These are phyloP conservation scores for Salpingus planirostris DNA, from an alignment of 2,888 invertebrate genomes.

Conservation along the genomic window DNA sequence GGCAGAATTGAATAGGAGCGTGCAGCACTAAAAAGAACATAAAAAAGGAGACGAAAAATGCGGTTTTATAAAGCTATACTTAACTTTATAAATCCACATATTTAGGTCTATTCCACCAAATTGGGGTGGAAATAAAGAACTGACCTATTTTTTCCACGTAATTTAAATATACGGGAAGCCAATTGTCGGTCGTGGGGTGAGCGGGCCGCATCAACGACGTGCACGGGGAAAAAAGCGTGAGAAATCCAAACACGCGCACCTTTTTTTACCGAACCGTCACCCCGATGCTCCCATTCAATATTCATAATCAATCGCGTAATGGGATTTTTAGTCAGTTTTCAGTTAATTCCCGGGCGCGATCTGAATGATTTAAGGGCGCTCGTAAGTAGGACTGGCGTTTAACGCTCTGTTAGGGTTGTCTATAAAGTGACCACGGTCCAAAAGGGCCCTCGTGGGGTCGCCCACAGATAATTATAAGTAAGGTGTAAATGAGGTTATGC, in stretches of 20 bases:
- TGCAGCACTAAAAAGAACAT: no score
- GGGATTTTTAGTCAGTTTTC: no score
- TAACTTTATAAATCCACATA: constrained; percentile 16
- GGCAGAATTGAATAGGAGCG: constrained; percentile 23
- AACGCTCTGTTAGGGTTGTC: constrained; percentile 14
- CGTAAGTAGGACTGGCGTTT: constrained; percentile 5
- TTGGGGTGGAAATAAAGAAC: no score
- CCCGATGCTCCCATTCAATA: no score
- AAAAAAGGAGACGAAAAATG: constrained; percentile 17
- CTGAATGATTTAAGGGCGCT: constrained; percentile 8
- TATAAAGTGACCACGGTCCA: constrained; percentile 21
- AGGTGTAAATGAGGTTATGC: constrained; percentile 25
- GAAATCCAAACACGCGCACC: constrained; percentile 14
- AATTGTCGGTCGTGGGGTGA: constrained; percentile 3
- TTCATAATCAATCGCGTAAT: no score
- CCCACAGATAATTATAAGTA: constrained; percentile 25
- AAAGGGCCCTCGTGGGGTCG: constrained; percentile 22
- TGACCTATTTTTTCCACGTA: constrained; percentile 11
- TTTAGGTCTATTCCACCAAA: constrained; percentile 9
- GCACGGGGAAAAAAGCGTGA: constrained; percentile 12
- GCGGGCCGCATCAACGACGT: constrained; percentile 1
- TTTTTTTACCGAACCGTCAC: no score
- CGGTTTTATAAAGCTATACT: constrained; percentile 13
- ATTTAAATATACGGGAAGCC: constrained; percentile 8
- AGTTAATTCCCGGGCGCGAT: no score